These are phyloP conservation scores for Brachypterus glaber DNA, from an alignment of 2,888 invertebrate species.

Conservation along the genomic window DNA sequence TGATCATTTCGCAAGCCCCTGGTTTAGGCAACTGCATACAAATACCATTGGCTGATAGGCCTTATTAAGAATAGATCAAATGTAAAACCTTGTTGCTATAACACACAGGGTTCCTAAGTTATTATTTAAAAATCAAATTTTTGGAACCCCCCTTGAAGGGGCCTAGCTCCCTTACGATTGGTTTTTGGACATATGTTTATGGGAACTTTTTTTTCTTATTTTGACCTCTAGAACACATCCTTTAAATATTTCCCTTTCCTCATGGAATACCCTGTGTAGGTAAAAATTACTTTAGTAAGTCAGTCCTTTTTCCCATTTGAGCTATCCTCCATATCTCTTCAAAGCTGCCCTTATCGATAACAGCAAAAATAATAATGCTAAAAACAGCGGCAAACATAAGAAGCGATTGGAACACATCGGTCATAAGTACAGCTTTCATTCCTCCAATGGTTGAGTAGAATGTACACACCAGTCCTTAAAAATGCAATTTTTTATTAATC, in stretches of 20 bases:
- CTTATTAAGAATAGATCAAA: too few relatives aligned
- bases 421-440: conserved; percentile 83
- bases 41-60: too few relatives aligned
- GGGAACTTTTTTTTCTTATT: too few relatives aligned
- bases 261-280: background rate
- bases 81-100: too few relatives aligned
- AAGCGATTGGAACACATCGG: conserved; percentile 75
- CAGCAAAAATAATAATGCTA: conserved; percentile 66
- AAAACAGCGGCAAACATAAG: conserved; percentile 80
- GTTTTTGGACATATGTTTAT: too few relatives aligned
- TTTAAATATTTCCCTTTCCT: background rate
- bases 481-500: conserved; percentile 3
- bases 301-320: conserved; percentile 55
- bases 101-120: too few relatives aligned
- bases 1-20: too few relatives aligned
- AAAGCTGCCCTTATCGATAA: conserved; percentile 60
- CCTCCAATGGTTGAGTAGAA: conserved; percentile 84
- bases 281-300: conserved; percentile 53
- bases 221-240: too few relatives aligned
- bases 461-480: conserved; percentile 61
- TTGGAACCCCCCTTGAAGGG: too few relatives aligned
- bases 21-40: too few relatives aligned
- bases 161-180: too few relatives aligned
- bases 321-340: conserved; percentile 63
- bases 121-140: too few relatives aligned